Conservation (phyloP, 2,888 invertebrate species). For the Danaus chrysippus region DNA sequence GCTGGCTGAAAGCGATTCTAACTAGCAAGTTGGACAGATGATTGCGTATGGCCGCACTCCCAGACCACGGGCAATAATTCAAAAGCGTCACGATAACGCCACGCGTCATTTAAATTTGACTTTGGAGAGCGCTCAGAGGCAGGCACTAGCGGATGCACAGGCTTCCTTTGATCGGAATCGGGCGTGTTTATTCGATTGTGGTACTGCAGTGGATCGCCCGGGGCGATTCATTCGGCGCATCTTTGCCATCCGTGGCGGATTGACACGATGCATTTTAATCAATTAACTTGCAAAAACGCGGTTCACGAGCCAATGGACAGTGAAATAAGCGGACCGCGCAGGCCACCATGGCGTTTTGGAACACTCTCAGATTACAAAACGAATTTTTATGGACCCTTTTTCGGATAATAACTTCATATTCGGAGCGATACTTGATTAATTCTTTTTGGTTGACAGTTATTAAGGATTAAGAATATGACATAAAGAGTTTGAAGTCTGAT, state of each 20-base stretch:
- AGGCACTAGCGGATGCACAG: slow-evolving; percentile 35
- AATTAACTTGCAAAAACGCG: slow-evolving; percentile 67
- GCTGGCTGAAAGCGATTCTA: slow-evolving; percentile 26
- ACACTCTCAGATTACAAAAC: slow-evolving; percentile 64
- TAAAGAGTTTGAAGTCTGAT: slow-evolving; percentile 29
- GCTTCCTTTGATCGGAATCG: slow-evolving; percentile 47
- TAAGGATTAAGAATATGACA: slow-evolving; percentile 41
- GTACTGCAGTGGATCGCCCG: slow-evolving; percentile 31
- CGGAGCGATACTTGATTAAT: slow-evolving; percentile 45
- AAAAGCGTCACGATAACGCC: slow-evolving; percentile 35
- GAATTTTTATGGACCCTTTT: slow-evolving; percentile 34
- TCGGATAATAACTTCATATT: slow-evolving; percentile 55
- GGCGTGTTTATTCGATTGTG: slow-evolving; percentile 36
- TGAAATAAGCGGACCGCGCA: slow-evolving; percentile 67
- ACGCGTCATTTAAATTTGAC: slow-evolving; percentile 35
- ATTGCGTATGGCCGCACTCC: slow-evolving; percentile 14
- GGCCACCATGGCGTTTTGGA: slow-evolving; percentile 61
- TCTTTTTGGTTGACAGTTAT: slow-evolving; percentile 35
- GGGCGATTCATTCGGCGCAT: slow-evolving; percentile 43
- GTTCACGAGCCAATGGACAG: slow-evolving; percentile 69
- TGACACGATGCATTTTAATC: slow-evolving; percentile 77
- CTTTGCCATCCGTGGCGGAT: slow-evolving; percentile 52
- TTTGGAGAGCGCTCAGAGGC: slow-evolving; percentile 34
- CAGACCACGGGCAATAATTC: slow-evolving; percentile 29
- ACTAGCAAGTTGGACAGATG: slow-evolving; percentile 23